phyloP scores from a whole-genome alignment of 2,797 vertebrate species.

The Echeneis naucrates region DNA sequence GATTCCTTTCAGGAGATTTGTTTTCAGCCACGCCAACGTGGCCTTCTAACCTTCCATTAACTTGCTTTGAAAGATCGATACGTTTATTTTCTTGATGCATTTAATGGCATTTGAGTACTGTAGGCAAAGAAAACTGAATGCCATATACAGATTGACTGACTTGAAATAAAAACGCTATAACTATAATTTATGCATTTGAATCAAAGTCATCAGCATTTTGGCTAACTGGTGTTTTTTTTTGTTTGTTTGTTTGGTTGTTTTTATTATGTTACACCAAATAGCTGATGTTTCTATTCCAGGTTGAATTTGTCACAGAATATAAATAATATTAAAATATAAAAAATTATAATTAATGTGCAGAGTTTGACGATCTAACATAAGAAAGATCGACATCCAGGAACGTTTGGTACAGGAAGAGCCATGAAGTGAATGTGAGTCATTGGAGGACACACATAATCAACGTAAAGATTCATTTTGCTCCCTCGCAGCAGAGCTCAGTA shows the following conservation, averaged over 20 bases:
- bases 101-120: background rate
- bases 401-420: background rate
- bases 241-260: too few species aligned
- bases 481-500: slow-evolving; percentile 5
- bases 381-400: background rate
- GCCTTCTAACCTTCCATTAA: background rate
- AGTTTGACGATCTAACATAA: slow-evolving; percentile 7
- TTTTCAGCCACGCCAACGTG: background rate
- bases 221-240: too few species aligned
- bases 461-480: background rate
- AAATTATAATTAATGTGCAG: background rate
- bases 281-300: background rate
- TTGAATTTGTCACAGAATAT: background rate
- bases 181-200: background rate
- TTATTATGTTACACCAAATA: background rate
- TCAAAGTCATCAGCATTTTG: too few species aligned
- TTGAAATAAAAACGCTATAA: background rate
- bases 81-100: background rate
- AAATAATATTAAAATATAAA: background rate
- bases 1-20: background rate
- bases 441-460: background rate
- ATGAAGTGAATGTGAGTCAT: slow-evolving; percentile 9
- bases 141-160: background rate
- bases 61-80: background rate
- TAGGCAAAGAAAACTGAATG: background rate